Conservation (phyloP, 2,888 invertebrate species). For the Brachyopa scutellaris region DNA sequence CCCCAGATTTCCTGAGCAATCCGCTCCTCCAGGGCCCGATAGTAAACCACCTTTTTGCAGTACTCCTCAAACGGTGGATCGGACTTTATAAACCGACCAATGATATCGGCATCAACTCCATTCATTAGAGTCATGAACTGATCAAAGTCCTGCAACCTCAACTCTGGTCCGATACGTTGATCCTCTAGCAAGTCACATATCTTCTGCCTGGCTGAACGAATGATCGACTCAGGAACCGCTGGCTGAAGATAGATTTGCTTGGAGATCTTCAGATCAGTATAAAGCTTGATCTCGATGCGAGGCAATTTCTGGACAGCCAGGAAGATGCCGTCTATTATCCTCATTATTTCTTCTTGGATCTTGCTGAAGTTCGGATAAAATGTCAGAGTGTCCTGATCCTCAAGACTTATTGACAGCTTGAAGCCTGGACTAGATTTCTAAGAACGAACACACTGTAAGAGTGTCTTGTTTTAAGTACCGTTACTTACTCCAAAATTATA, state of each 20-base stretch:
- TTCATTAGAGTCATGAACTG: constrained; percentile 89
- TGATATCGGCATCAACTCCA: constrained; percentile 84
- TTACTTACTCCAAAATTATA: constrained; percentile 88
- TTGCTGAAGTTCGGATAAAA: constrained; percentile 90
- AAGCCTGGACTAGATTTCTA: constrained; percentile 88
- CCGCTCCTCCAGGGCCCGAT: constrained; percentile 84
- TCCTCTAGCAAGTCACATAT: constrained; percentile 87
- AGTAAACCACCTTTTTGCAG: constrained; percentile 84
- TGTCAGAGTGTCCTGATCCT: constrained; percentile 83
- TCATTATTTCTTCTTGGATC: constrained; percentile 87
- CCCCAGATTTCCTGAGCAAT: constrained; percentile 84
- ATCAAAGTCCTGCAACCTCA: constrained; percentile 90
- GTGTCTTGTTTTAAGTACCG: not conserved
- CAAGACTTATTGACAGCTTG: constrained; percentile 78
- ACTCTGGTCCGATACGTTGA: constrained; percentile 88
- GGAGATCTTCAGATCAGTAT: constrained; percentile 78
- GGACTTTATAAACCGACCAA: constrained; percentile 87
- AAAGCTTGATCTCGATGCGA: constrained; percentile 89
- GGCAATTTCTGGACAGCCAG: constrained; percentile 88
- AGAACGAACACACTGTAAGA: constrained; percentile 67
- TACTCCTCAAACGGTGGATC: constrained; percentile 86
- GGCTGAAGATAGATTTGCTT: constrained; percentile 82
- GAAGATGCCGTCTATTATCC: constrained; percentile 89
- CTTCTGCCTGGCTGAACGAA: constrained; percentile 85
- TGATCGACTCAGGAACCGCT: constrained; percentile 87